Percentiles rank a stretch among this genome's conserved stretches.
These are phyloP conservation scores for Heliothis virescens DNA, from an alignment of 1,140 invertebrate species.

Conservation along the genomic window DNA sequence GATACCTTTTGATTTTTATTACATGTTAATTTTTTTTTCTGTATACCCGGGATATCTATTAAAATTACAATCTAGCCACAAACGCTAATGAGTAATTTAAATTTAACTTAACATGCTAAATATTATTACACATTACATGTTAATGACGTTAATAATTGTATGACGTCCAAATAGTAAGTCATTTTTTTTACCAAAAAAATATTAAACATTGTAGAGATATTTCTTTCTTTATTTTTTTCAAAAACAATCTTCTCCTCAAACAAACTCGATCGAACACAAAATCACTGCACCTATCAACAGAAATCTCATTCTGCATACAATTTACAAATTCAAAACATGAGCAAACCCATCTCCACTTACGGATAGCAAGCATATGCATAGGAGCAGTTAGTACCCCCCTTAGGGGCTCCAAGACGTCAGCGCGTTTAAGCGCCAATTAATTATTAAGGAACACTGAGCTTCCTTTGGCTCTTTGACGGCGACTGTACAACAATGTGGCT, in stretches of 20 bases:
- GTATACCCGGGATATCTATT: too few species aligned
- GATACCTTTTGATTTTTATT: not conserved
- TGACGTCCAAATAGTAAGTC: too few species aligned
- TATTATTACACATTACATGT: too few species aligned
- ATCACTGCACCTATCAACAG: slow-evolving; percentile 19
- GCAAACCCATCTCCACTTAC: slow-evolving; percentile 52
- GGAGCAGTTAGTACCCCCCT: slow-evolving; percentile 68
- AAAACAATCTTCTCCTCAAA: slow-evolving; percentile 9
- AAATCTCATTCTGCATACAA: slow-evolving; percentile 45
- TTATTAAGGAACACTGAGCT: slow-evolving; percentile 80
- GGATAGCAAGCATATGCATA: slow-evolving; percentile 65
- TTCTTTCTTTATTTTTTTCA: not conserved
- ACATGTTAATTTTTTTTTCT: too few species aligned
- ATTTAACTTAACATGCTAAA: too few species aligned
- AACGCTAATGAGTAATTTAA: too few species aligned
- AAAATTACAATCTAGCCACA: too few species aligned
- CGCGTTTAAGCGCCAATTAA: slow-evolving; percentile 83
- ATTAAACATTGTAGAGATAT: too few species aligned
- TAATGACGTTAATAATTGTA: not conserved
- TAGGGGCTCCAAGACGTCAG: slow-evolving; percentile 75
- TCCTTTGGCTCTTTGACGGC: slow-evolving; percentile 81
- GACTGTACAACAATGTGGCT: slow-evolving; percentile 80
- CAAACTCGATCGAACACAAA: not conserved
- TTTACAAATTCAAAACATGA: slow-evolving; percentile 53
- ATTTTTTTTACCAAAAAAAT: too few species aligned